Evolutionary conservation across 1,140 invertebrate species (phyloP).

Genomic region (Maniola jurtina): DNA sequence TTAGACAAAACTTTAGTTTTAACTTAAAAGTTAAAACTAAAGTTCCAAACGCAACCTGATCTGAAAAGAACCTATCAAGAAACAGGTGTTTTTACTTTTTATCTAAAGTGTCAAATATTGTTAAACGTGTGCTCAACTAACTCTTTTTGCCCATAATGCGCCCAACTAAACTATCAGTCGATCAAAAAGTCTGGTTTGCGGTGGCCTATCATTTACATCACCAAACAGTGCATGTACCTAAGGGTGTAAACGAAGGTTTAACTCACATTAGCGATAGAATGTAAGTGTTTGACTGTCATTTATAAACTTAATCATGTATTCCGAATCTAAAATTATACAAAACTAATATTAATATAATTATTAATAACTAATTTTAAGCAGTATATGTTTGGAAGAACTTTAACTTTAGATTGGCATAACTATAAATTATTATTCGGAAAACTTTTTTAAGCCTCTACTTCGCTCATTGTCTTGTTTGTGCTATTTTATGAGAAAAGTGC

Average conservation of each 20-base stretch:
- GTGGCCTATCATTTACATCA: not conserved
- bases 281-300: constrained; percentile 23
- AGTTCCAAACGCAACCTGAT: too few species aligned
- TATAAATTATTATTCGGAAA: constrained; percentile 25
- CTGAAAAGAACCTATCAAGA: too few species aligned
- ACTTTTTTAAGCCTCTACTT: constrained; percentile 25
- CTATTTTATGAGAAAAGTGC: constrained; percentile 19
- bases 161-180: too few species aligned
- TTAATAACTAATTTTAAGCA: not conserved
- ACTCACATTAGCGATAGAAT: constrained; percentile 19
- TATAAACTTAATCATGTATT: constrained; percentile 31
- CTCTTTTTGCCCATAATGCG: too few species aligned
- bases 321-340: constrained; percentile 16
- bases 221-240: constrained; percentile 17
- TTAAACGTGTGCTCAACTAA: too few species aligned
- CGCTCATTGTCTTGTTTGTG: constrained; percentile 29
- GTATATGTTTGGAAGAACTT: not conserved
- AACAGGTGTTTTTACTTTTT: too few species aligned
- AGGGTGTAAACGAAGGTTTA: constrained; percentile 15
- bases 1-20: too few species aligned
- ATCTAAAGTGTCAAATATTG: too few species aligned
- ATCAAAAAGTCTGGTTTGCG: not conserved
- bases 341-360: not conserved
- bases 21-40: too few species aligned
- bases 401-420: constrained; percentile 14